phyloP scores from a whole-genome alignment of 2,888 invertebrate species.

The Nomada ferruginata region DNA sequence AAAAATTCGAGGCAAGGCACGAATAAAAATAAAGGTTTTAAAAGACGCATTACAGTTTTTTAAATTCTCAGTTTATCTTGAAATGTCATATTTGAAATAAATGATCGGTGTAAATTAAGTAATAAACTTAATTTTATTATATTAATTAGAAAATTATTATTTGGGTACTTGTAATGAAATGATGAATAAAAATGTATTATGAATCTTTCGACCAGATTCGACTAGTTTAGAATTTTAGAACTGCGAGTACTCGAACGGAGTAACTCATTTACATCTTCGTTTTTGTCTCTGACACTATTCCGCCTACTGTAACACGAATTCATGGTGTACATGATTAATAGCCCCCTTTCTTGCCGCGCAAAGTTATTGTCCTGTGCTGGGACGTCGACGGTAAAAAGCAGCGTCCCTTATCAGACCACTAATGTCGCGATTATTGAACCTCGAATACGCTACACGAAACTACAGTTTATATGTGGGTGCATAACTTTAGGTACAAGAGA shows the following conservation, averaged over 20 bases:
- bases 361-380: slow-evolving; percentile 53
- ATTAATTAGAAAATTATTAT: neutral
- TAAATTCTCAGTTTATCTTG: neutral
- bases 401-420: slow-evolving; percentile 50
- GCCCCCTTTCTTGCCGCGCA: slow-evolving; percentile 45
- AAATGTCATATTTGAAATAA: no score
- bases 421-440: slow-evolving; percentile 45
- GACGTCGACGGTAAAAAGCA: slow-evolving; percentile 48
- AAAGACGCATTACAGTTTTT: neutral
- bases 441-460: slow-evolving; percentile 27
- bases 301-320: slow-evolving; percentile 47
- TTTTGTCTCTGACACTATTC: slow-evolving; percentile 29
- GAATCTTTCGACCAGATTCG: neutral
- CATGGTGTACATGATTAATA: slow-evolving; percentile 56
- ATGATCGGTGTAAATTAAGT: no score
- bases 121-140: no score
- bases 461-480: neutral
- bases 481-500: no score
- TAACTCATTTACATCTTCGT: slow-evolving; percentile 25
- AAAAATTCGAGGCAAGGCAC: no score
- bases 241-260: neutral
- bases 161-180: neutral
- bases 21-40: no score
- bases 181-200: neutral
- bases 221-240: neutral